Percentiles rank a stretch among this genome's conserved stretches.
phyloP scores from a whole-genome alignment of 1,140 invertebrate genomes.

The Metopolophium dirhodum region DNA sequence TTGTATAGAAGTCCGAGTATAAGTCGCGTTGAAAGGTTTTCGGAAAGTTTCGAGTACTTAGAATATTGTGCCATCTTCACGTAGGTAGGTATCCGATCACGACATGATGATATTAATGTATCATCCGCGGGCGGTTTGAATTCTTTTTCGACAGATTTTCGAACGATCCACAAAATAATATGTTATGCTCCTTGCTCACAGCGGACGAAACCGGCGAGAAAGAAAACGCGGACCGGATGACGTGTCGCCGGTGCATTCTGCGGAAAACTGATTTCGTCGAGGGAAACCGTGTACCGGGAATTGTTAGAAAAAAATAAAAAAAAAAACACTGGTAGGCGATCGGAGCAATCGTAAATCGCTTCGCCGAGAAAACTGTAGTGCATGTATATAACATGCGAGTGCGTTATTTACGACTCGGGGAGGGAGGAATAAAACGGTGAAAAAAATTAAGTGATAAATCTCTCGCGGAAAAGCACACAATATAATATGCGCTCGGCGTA shows the following conservation, averaged over 20 bases:
- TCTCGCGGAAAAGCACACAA: background rate
- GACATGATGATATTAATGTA: too few relatives aligned
- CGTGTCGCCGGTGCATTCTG: background rate
- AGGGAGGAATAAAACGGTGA: background rate
- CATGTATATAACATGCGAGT: background rate
- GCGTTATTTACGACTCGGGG: conserved; percentile 16
- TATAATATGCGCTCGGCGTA: background rate
- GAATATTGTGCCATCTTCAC: too few relatives aligned
- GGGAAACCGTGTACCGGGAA: background rate
- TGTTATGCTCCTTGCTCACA: background rate
- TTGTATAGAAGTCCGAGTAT: background rate
- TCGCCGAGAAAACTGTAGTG: background rate
- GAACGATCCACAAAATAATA: background rate
- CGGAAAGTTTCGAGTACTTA: background rate
- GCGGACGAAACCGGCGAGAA: background rate
- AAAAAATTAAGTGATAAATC: conserved; percentile 41
- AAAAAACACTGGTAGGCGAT: background rate
- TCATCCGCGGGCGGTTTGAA: background rate
- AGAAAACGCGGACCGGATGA: background rate
- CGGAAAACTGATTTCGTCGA: background rate
- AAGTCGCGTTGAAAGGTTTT: background rate
- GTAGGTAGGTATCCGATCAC: background rate
- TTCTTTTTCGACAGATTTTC: background rate
- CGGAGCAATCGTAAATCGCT: background rate
- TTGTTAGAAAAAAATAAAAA: background rate